Conservation (phyloP, 35 echinoderm and acorn worm genomes). For the Apostichopus japonicus region DNA sequence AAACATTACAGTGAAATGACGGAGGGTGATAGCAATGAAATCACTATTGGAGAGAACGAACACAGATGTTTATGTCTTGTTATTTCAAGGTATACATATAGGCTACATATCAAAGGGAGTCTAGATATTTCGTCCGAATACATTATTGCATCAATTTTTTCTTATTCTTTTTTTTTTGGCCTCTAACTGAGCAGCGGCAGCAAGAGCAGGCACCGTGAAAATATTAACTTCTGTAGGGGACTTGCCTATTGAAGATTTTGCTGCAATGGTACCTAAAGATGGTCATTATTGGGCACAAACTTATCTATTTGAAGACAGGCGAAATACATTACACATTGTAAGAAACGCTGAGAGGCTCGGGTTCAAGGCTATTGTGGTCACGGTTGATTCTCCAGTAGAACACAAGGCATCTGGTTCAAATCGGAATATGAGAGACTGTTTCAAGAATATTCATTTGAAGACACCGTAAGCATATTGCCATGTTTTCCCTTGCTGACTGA, state of each 20-base stretch:
- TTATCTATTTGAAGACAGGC: neutral
- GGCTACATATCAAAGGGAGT: too few relatives aligned
- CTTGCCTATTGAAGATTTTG: slow-evolving; percentile 52
- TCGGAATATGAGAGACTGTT: neutral
- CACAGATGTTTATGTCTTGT: too few relatives aligned
- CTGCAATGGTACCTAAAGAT: slow-evolving; percentile 24
- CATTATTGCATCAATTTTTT: too few relatives aligned
- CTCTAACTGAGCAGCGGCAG: slow-evolving; percentile 8
- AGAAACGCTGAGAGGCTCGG: slow-evolving; percentile 44
- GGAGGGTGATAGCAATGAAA: too few relatives aligned
- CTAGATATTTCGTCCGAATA: too few relatives aligned
- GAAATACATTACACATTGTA: slow-evolving; percentile 15
- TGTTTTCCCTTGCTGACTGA: neutral
- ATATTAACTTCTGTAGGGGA: slow-evolving; percentile 23
- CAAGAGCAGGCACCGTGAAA: slow-evolving; percentile 3
- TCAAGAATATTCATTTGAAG: neutral
- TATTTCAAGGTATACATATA: too few relatives aligned
- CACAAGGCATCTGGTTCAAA: neutral
- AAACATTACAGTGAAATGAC: too few relatives aligned
- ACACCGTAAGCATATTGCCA: slow-evolving; percentile 23
- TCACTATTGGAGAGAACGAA: too few relatives aligned
- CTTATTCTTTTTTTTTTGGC: neutral
- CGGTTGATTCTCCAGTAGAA: slow-evolving; percentile 66
- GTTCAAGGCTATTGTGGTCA: slow-evolving; percentile 61
- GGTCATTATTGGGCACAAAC: slow-evolving; percentile 54